Conservation (phyloP, 2,888 invertebrate genomes). For the Carterocephalus palaemon region DNA sequence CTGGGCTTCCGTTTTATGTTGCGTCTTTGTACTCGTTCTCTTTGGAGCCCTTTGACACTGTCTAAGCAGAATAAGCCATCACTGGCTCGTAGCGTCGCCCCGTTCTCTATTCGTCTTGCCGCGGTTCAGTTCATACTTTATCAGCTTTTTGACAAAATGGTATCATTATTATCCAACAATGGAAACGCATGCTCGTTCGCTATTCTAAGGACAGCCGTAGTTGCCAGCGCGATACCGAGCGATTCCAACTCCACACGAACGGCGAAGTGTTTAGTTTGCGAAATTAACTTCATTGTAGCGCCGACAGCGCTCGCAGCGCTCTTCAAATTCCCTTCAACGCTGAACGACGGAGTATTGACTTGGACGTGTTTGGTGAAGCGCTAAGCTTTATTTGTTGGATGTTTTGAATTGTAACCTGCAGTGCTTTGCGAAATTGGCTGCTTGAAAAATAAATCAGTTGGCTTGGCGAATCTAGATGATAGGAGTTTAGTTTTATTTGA, state of each 20-base stretch:
- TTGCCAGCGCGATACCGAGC: background rate
- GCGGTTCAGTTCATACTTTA: too few relatives aligned
- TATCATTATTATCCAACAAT: too few relatives aligned
- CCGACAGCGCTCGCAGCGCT: constrained; percentile 35
- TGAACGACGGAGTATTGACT: constrained; percentile 18
- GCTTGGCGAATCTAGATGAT: too few relatives aligned
- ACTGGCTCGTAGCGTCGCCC: too few relatives aligned
- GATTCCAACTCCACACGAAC: constrained; percentile 19
- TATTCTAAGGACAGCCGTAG: background rate
- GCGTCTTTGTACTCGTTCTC: too few relatives aligned
- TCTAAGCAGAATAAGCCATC: too few relatives aligned
- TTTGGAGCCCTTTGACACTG: too few relatives aligned
- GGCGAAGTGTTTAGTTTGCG: constrained; percentile 50
- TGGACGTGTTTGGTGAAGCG: constrained; percentile 19
- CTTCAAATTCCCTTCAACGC: constrained; percentile 28
- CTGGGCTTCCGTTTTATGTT: too few relatives aligned
- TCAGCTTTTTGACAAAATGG: too few relatives aligned
- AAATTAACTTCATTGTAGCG: constrained; percentile 61
- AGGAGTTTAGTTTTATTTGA: too few relatives aligned
- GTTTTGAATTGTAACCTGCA: constrained; percentile 8
- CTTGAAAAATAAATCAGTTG: background rate
- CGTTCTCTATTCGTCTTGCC: too few relatives aligned
- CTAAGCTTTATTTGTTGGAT: constrained; percentile 15
- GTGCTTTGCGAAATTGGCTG: background rate
- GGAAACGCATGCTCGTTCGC: too few relatives aligned